A percentile compares a stretch with the other conserved stretches of the same genome.
phyloP scores from a whole-genome alignment of 2,888 invertebrate species.

The Allophyes oxyacanthae region DNA sequence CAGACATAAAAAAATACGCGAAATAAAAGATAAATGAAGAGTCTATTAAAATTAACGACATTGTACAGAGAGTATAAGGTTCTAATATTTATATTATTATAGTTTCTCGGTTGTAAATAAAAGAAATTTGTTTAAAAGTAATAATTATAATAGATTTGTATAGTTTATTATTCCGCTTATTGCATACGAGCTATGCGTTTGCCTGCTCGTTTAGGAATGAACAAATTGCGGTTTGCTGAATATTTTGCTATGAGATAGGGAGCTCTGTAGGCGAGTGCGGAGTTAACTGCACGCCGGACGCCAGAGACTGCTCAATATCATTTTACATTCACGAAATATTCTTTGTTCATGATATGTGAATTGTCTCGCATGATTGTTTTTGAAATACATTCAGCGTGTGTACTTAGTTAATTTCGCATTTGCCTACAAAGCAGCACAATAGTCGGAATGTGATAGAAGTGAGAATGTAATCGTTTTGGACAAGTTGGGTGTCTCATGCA shows the following conservation, averaged over 20 bases:
- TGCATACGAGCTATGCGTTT: slow-evolving; percentile 53
- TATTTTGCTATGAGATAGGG: slow-evolving; percentile 35
- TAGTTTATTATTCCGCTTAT: slow-evolving; percentile 62
- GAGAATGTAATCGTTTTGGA: slow-evolving; percentile 14
- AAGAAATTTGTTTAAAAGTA: slow-evolving; percentile 70
- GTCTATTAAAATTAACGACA: slow-evolving; percentile 72
- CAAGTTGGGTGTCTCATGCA: slow-evolving; percentile 11
- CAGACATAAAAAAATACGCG: slow-evolving; percentile 38
- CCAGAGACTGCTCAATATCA: background rate
- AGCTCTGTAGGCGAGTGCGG: slow-evolving; percentile 15
- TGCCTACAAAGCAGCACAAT: slow-evolving; percentile 11
- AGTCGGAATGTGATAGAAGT: slow-evolving; percentile 15
- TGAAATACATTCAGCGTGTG: background rate
- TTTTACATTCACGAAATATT: background rate
- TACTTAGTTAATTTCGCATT: slow-evolving; percentile 11
- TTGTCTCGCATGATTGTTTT: background rate
- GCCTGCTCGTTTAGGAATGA: slow-evolving; percentile 47
- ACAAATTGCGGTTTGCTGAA: slow-evolving; percentile 52
- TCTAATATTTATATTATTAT: slow-evolving; percentile 79
- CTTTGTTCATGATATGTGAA: background rate
- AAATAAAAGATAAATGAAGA: slow-evolving; percentile 57
- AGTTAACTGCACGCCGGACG: background rate
- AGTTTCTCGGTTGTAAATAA: slow-evolving; percentile 76
- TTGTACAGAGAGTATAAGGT: slow-evolving; percentile 85
- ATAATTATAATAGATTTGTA: slow-evolving; percentile 63